Conservation (phyloP, 53 echinoderm and acorn worm genomes). For the Astropecten irregularis region DNA sequence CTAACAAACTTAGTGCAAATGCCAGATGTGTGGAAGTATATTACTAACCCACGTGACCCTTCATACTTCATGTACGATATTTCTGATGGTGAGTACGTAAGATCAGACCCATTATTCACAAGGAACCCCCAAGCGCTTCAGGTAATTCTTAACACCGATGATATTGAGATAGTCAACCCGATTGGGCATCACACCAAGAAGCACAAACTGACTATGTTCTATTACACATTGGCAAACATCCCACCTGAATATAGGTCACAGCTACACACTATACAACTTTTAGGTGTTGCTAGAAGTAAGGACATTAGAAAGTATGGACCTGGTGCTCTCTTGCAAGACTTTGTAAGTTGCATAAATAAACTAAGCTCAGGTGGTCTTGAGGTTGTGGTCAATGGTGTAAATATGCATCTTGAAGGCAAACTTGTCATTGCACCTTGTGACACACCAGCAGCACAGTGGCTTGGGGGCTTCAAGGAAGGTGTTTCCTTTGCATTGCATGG, state of each 20-base stretch:
- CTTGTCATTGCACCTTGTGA: conserved; percentile 68
- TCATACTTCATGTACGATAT: conserved; percentile 58
- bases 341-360: conserved; percentile 36
- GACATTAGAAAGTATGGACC: conserved; percentile 35
- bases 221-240: conserved; percentile 64
- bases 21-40: conserved; percentile 62
- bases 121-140: conserved; percentile 65
- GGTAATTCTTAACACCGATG: conserved; percentile 66
- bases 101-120: conserved; percentile 44
- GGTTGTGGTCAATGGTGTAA: conserved; percentile 38
- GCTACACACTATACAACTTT: conserved; percentile 57
- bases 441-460: conserved; percentile 75
- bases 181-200: conserved; percentile 68
- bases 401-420: conserved; percentile 51
- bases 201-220: conserved; percentile 75
- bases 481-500: conserved; percentile 61
- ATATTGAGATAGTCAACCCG: conserved; percentile 77
- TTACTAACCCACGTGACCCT: conserved; percentile 27
- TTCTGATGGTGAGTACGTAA: conserved; percentile 64
- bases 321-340: conserved; percentile 43
- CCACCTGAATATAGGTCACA: conserved; percentile 63
- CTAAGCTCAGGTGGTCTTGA: conserved; percentile 56
- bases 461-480: conserved; percentile 81
- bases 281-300: conserved; percentile 67
- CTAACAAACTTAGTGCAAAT: conserved; percentile 55